Evolutionary conservation across 2,113 vertebrate species (phyloP).

Genomic region (Strigops habroptila): DNA sequence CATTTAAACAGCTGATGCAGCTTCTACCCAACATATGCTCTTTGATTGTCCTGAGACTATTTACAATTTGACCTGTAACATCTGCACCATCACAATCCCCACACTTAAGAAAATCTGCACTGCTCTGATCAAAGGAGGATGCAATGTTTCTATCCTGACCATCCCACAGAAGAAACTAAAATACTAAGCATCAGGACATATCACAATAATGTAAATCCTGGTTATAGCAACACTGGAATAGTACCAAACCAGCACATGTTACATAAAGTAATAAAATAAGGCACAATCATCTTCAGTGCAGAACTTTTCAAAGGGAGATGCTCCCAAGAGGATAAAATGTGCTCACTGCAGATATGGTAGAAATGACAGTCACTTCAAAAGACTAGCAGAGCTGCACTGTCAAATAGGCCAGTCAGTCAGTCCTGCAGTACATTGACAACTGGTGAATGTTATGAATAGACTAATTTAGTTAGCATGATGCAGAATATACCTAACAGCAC

Average conservation of each 20-base stretch:
- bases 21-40: neutral
- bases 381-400: neutral
- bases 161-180: neutral
- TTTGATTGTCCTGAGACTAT: neutral
- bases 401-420: neutral
- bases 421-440: neutral
- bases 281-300: neutral
- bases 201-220: neutral
- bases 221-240: neutral
- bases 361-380: neutral
- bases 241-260: neutral
- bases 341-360: neutral
- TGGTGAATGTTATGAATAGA: neutral
- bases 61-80: neutral
- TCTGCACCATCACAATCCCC: neutral
- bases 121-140: neutral
- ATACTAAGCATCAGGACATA: neutral
- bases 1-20: neutral
- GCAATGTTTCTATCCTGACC: neutral
- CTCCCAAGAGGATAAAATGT: neutral
- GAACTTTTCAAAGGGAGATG: neutral
- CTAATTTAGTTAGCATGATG: neutral
- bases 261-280: neutral
- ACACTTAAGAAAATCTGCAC: neutral
- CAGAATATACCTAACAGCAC: neutral